phyloP scores from a whole-genome alignment of 2,888 invertebrate species.

The Calameuta pallipes region DNA sequence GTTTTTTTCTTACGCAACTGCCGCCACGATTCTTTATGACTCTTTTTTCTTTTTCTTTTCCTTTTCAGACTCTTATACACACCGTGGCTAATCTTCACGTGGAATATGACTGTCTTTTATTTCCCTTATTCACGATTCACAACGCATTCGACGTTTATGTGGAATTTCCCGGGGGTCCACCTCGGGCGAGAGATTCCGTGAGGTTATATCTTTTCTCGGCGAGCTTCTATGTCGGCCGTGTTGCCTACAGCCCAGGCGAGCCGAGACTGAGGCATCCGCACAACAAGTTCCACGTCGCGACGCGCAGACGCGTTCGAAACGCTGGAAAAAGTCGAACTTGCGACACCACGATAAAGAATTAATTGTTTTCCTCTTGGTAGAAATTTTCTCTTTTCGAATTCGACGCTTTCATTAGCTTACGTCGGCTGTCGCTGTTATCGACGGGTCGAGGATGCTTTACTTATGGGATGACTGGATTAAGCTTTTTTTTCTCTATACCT shows the following conservation, averaged over 20 bases:
- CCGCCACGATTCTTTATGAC: background rate
- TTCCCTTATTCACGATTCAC: background rate
- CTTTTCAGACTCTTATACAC: background rate
- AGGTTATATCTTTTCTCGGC: background rate
- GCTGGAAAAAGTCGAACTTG: conserved; percentile 3
- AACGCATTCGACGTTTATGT: background rate
- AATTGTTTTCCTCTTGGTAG: conserved; percentile 33
- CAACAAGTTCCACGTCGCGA: conserved; percentile 48
- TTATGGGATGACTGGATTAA: background rate
- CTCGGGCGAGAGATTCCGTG: background rate
- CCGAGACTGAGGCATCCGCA: conserved; percentile 60
- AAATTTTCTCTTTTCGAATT: background rate
- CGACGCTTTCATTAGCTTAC: background rate
- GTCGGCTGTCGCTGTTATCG: background rate
- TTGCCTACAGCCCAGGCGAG: conserved; percentile 62
- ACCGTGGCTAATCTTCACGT: background rate
- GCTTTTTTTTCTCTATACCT: background rate
- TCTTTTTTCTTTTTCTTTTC: background rate
- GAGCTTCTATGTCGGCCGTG: conserved; percentile 34
- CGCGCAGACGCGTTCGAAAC: conserved; percentile 35
- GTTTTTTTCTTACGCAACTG: background rate
- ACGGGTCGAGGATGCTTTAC: background rate
- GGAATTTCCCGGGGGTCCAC: background rate
- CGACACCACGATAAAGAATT: conserved; percentile 35
- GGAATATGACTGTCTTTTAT: background rate